Percentiles rank a stretch among this genome's conserved stretches.
phyloP scores from a whole-genome alignment of 1,140 invertebrate genomes.

The Drosophila bifasciata region DNA sequence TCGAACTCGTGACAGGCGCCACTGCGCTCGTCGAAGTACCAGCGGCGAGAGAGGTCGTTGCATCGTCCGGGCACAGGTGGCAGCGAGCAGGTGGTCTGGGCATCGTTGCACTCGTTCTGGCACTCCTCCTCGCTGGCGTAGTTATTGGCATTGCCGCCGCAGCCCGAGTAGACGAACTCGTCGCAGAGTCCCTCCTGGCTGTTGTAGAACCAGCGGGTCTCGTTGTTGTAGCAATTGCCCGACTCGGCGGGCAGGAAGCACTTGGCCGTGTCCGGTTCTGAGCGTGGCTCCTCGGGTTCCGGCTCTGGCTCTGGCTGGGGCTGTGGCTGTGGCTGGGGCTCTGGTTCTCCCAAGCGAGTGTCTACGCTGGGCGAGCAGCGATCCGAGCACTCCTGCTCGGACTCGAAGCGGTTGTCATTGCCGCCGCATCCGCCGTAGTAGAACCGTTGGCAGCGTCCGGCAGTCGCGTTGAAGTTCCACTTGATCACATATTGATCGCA shows the following conservation, averaged over 20 bases:
- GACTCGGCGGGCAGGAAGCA: constrained; percentile 89
- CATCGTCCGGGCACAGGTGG: constrained; percentile 88
- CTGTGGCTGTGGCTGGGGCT: constrained; percentile 27
- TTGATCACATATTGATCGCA: constrained; percentile 90
- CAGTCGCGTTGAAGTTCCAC: constrained; percentile 93
- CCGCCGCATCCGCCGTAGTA: constrained; percentile 93
- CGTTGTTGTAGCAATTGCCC: constrained; percentile 88
- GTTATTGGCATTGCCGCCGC: constrained; percentile 94
- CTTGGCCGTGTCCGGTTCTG: constrained; percentile 48
- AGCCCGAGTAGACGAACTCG: constrained; percentile 93
- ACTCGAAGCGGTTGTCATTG: constrained; percentile 91
- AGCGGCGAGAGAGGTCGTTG: constrained; percentile 86
- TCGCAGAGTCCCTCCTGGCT: constrained; percentile 90
- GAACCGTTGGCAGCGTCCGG: constrained; percentile 89
- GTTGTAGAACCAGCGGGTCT: constrained; percentile 92
- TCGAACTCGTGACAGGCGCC: constrained; percentile 89
- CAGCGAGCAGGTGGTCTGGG: constrained; percentile 90
- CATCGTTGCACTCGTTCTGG: constrained; percentile 89
- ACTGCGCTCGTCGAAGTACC: constrained; percentile 89
- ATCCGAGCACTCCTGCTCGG: constrained; percentile 88
- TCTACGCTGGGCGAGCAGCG: constrained; percentile 86
- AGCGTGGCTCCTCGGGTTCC: constrained; percentile 29
- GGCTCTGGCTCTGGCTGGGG: constrained; percentile 19
- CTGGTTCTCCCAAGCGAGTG: constrained; percentile 23
- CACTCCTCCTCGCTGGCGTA: constrained; percentile 92